Evolutionary conservation across 1,140 invertebrate species (phyloP).

Genomic region (Lethocerus indicus): DNA sequence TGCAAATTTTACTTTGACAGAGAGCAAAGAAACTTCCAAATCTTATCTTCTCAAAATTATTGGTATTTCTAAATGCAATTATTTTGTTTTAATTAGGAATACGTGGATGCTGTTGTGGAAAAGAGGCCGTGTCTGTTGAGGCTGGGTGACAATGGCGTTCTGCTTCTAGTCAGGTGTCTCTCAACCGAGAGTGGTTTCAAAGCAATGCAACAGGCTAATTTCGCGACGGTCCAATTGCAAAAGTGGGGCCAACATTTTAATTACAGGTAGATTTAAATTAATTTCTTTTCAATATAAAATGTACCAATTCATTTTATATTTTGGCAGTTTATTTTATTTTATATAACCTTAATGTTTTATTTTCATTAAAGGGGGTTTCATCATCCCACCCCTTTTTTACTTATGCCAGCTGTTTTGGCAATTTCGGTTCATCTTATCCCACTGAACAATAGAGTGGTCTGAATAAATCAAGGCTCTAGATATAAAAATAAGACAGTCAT

Average conservation of each 20-base stretch:
- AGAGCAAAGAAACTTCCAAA: background rate
- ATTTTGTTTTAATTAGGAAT: constrained; percentile 35
- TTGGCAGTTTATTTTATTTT: no score
- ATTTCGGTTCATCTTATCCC: no score
- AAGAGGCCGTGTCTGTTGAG: constrained; percentile 54
- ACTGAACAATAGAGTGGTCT: no score
- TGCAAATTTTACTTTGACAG: background rate
- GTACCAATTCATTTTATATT: no score
- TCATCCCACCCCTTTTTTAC: no score
- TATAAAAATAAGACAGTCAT: no score
- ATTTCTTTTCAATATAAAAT: background rate
- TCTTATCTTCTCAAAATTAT: background rate
- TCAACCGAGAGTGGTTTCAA: constrained; percentile 54
- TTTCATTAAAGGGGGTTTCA: no score
- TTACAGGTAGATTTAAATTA: constrained; percentile 34
- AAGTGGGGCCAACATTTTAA: constrained; percentile 59
- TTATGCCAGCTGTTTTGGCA: no score
- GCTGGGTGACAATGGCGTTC: constrained; percentile 64
- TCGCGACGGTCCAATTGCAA: constrained; percentile 51
- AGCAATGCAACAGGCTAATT: constrained; percentile 44
- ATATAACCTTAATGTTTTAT: no score
- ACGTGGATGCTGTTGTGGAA: constrained; percentile 59
- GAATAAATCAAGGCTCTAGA: no score
- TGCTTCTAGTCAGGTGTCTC: constrained; percentile 67
- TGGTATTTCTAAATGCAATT: background rate